Evolutionary conservation across 2,113 vertebrate genomes (phyloP), one percentile per base, ranked within the genome.

Genomic region (Sorex fumeus): DNA sequence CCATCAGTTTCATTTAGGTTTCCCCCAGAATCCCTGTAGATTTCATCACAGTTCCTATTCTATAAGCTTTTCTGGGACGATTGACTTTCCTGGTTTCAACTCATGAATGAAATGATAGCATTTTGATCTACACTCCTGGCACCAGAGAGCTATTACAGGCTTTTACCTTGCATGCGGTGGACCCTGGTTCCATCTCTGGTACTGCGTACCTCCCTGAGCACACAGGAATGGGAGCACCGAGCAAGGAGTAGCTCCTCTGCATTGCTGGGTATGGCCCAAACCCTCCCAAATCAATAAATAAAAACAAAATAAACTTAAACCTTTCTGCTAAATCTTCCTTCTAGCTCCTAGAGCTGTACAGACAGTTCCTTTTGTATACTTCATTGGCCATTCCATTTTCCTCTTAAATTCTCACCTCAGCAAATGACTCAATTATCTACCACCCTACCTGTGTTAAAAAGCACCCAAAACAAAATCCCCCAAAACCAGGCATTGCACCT

Each of bases 321-420:
- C 57, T 60, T 82, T 28, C 77, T 50, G 40, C 32, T 57, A 88
- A 45, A 57, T 78, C 57, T 84, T 62, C 23, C 40, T 88, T 87
- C 69, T 40, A 64, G 78, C 2, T 90, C 32, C 76, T 10, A 80
- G 76, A 43, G 2, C 60, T 45, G 2, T 9, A 8, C 10, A 6
- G 30, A 9, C 7, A 50, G 45, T n/a, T 66, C 45, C 7, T 75
- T 32, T 69, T 4, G 6, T 81, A 18, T 0, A 1, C 4, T 34
- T 16, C 1, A 0, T 3, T 75, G 64, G 32, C 8, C 1, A 47
- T 12, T 43, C 91, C 30, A 7, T 80, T 28, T 70, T 66, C 32
- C 34, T 47, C 34, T 34, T 18, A 13, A 69, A 18, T 5, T 87
- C 47, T 85, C 10, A 66, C 15, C 50, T 76, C 13, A n/a, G 21